Evolutionary conservation across 1,140 invertebrate genomes (phyloP), one percentile per base, ranked within the genome.

Genomic region (Eriosoma lanigerum): DNA sequence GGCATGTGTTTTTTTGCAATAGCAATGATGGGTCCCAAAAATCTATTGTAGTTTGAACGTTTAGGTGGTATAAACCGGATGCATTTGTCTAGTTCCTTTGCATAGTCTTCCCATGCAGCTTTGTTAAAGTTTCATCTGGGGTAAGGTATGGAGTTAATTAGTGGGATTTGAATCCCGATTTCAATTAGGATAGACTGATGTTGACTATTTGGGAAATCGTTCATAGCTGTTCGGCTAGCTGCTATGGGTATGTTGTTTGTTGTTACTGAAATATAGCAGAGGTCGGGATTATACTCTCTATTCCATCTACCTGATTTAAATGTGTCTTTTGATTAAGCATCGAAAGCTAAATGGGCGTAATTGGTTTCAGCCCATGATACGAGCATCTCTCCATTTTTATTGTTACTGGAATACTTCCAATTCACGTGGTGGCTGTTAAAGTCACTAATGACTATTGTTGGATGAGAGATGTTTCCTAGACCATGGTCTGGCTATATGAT

Each of bases 301-400:
- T 62, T 81, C 82, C 68, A 82, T 46, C 19, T 73, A 46, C 29
- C 82, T 48, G 80, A 81, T n/a, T 54, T 73, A 32, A 82, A 82
- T 38, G 82, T 64, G 21, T 26, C 80, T 24, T 29, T 26, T 9
- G 73, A 50, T 81, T 82, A 76, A 26, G 68, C 80, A 56, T 82
- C 75, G 70, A 81, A 81, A 17, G 81, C 24, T 44, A 85, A 89
- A 78, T 86, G 54, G 21, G 26, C 32, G 29, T n/a, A n/a, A n/a
- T n/a, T n/a, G n/a, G n/a, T n/a, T n/a, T n/a, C n/a, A n/a, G n/a
- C n/a, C n/a, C n/a, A 54, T 54, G 52, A 54, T 54, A 54, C 19
- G 52, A 82, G 46, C 3, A 38, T 38, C 46, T 66, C 52, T 19
- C 73, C 48, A 68, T 80, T 54, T 19, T 8, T 21, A 44, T 82